A percentile compares a stretch with the other conserved stretches of the same genome.
phyloP scores from a whole-genome alignment of 2,113 vertebrate species.

The Climacteris rufus region DNA sequence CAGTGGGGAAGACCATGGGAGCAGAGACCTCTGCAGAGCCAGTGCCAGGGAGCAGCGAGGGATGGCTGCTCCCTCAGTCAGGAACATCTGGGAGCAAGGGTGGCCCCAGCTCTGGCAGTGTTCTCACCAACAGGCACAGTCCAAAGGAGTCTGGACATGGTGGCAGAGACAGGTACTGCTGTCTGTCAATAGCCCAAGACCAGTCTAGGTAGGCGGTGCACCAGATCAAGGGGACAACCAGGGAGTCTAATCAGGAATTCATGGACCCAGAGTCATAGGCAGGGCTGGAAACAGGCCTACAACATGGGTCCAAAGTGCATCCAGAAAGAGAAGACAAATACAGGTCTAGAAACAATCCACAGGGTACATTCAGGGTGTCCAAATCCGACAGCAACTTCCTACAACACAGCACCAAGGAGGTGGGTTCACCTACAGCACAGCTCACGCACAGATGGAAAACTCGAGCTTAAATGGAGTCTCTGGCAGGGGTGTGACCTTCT shows the following conservation, averaged over 20 bases:
- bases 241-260: not conserved
- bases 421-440: not conserved
- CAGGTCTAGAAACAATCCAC: not conserved
- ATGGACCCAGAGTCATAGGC: not conserved
- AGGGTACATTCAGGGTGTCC: not conserved
- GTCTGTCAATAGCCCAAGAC: not conserved
- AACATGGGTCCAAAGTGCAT: not conserved
- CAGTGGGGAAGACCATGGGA: not conserved
- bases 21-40: not conserved
- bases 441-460: not conserved
- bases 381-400: not conserved
- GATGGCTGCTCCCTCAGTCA: not conserved
- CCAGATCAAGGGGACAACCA: not conserved
- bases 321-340: not conserved
- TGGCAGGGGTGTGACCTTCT: not conserved
- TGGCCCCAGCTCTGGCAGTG: not conserved
- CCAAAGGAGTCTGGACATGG: not conserved
- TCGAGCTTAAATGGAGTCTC: not conserved
- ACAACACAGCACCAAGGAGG: not conserved
- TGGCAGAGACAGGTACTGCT: not conserved
- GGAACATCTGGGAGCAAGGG: not conserved
- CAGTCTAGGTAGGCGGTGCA: not conserved
- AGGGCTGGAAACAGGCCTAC: not conserved
- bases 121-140: not conserved
- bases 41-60: not conserved